phyloP scores from a whole-genome alignment of 2,888 invertebrate genomes.

The Agonum fuliginosum region DNA sequence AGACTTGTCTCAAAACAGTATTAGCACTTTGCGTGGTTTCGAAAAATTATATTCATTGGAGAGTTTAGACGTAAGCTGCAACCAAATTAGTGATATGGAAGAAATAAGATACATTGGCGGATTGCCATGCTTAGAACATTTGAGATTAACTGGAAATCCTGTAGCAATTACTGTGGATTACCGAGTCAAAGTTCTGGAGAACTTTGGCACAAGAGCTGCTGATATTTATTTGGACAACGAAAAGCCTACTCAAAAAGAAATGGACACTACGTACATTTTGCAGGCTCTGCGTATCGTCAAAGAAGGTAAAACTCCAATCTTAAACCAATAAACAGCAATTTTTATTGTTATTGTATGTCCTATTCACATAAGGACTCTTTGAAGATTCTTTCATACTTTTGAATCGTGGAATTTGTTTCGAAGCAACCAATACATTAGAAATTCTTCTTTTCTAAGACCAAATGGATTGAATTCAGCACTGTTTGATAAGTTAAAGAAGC shows the following conservation, averaged over 20 bases:
- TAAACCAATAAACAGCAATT: slow-evolving; percentile 64
- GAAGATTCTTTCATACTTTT: too few relatives aligned
- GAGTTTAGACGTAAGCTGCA: slow-evolving; percentile 90
- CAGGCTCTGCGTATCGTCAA: slow-evolving; percentile 89
- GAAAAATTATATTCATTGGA: slow-evolving; percentile 91
- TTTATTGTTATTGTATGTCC: slow-evolving; percentile 2
- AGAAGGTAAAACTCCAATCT: slow-evolving; percentile 78
- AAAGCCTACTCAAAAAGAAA: slow-evolving; percentile 88
- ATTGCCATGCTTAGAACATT: slow-evolving; percentile 89
- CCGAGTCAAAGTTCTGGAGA: slow-evolving; percentile 90
- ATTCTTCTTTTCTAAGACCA: too few relatives aligned
- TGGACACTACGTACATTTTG: slow-evolving; percentile 93
- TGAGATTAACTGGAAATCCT: slow-evolving; percentile 92
- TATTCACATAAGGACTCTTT: too few relatives aligned
- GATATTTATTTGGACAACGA: slow-evolving; percentile 93
- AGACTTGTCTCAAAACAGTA: slow-evolving; percentile 89
- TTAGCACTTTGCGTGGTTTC: slow-evolving; percentile 83
- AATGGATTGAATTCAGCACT: too few relatives aligned
- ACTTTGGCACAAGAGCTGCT: slow-evolving; percentile 87
- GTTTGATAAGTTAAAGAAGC: too few relatives aligned
- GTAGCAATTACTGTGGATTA: slow-evolving; percentile 92
- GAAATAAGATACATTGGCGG: slow-evolving; percentile 87
- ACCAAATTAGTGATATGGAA: slow-evolving; percentile 85
- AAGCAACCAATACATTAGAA: too few relatives aligned
- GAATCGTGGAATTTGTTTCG: too few relatives aligned